phyloP scores from a whole-genome alignment of 2,888 invertebrate species.

The Acleris cristana region DNA sequence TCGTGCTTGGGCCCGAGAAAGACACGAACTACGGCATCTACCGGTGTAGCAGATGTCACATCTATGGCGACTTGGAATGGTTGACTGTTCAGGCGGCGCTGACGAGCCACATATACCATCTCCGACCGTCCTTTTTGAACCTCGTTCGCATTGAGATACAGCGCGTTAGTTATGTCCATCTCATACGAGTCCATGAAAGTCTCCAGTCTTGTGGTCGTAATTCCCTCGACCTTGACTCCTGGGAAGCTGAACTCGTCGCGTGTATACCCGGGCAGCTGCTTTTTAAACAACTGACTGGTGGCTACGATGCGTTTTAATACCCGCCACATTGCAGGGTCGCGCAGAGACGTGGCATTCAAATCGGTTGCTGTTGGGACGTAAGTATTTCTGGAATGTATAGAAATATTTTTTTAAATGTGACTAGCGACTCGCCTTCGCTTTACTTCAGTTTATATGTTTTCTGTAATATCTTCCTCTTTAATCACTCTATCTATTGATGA shows the following conservation, averaged over 20 bases:
- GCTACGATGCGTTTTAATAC: conserved; percentile 85
- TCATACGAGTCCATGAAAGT: conserved; percentile 89
- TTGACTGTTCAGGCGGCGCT: conserved; percentile 86
- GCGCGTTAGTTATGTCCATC: conserved; percentile 85
- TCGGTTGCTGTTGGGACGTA: conserved; percentile 85
- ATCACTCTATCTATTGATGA: too few species aligned
- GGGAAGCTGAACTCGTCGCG: conserved; percentile 84
- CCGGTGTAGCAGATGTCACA: conserved; percentile 81
- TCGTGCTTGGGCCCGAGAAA: conserved; percentile 89
- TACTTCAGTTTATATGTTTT: too few species aligned
- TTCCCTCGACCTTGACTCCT: conserved; percentile 85
- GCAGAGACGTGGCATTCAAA: conserved; percentile 85
- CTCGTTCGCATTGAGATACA: conserved; percentile 77
- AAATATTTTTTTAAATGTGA: too few species aligned
- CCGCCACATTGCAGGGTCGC: conserved; percentile 89
- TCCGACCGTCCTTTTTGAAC: conserved; percentile 77
- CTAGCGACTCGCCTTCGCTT: too few species aligned
- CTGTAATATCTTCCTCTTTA: too few species aligned
- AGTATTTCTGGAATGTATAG: conserved; percentile 60
- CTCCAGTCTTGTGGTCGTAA: conserved; percentile 85
- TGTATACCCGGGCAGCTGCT: conserved; percentile 83
- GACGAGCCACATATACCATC: conserved; percentile 80
- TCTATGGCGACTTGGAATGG: conserved; percentile 85
- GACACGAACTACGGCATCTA: conserved; percentile 85
- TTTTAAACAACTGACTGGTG: conserved; percentile 84